Base-by-base conservation (phyloP, 2,888 invertebrate species). In the Xylota segnis region DNA sequence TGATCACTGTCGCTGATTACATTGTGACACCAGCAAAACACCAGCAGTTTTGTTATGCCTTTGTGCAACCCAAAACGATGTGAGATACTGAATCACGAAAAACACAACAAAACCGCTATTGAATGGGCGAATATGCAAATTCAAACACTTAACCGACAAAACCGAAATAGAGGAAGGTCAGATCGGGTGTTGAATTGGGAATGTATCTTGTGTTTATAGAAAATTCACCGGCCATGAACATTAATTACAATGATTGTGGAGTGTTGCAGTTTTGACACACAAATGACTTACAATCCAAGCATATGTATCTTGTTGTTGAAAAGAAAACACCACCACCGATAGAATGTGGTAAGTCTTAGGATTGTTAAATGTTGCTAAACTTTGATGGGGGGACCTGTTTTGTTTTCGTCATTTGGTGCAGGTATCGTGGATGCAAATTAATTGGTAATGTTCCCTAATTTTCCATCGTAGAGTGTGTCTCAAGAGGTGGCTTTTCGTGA, bases 51-150 rank as follows among this genome's bases (percentile, higher is more conserved):
- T 47, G 47, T 18, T 50, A 27, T 50, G n/a, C 47, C 14, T 72
- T 72, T 50, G 72, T 59, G 72, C 50, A 72, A 72, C 40, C 59
- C 12, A 43, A 43, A 59, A 61, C 23, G 52, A 72, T 27, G 58
- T n/a, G n/a, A 37, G 12, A n/a, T 40, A 52, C 61, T 40, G 52
- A 52, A 72, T 61, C 50, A 61, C n/a, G 29, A 16, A 52, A 27
- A 52, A 52, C 5, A 52, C 12, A 50, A 27, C 23, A 58, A 59
- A 34, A 47, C 47, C 50, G 40, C 37, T 34, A 72, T 34, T 61
- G 52, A 61, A 14, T 14, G 63, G 74, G 29, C 54, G 54, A 75
- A 65, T 75, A 75, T 75, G 74, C 65, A 75, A 75, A 75, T 75
- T 12, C 56, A 56, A 45, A 29, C 63, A 75, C 63, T 75, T 63